These are phyloP conservation scores for Serripes groenlandicus DNA, from an alignment of 2,888 invertebrate genomes.

Conservation along the genomic window DNA sequence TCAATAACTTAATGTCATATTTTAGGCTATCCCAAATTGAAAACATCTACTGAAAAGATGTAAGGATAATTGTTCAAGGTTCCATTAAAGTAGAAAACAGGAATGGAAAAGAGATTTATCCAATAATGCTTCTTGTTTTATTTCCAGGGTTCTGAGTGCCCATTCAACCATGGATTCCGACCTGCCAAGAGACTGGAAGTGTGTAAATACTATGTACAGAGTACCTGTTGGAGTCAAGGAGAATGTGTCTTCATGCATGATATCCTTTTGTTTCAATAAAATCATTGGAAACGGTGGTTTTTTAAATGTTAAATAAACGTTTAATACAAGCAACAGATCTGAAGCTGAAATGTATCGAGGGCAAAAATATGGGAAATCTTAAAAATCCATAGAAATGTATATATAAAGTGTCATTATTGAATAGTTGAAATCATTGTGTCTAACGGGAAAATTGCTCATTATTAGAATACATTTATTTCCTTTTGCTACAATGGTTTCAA, in stretches of 20 bases:
- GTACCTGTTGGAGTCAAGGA: conserved; percentile 97
- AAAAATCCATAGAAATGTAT: too few relatives aligned
- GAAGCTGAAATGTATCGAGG: too few relatives aligned
- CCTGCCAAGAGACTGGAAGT: conserved; percentile 96
- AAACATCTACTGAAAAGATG: background rate
- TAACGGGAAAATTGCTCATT: too few relatives aligned
- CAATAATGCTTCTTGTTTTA: background rate
- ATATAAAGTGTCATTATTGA: too few relatives aligned
- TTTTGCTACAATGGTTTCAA: too few relatives aligned
- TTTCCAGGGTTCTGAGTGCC: conserved; percentile 92
- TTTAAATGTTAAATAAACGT: too few relatives aligned
- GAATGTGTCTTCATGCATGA: conserved; percentile 97
- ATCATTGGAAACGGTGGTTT: too few relatives aligned
- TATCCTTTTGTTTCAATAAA: too few relatives aligned
- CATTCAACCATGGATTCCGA: conserved; percentile 93
- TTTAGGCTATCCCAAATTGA: background rate
- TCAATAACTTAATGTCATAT: background rate
- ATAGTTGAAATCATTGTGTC: too few relatives aligned
- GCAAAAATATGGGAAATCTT: too few relatives aligned
- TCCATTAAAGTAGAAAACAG: background rate
- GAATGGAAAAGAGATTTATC: background rate
- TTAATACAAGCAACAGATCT: too few relatives aligned
- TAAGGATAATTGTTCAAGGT: background rate
- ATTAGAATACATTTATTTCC: too few relatives aligned
- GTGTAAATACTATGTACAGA: conserved; percentile 98